Base-by-base conservation (phyloP, 2,797 vertebrate genomes). In the Pelobates cultripes region DNA sequence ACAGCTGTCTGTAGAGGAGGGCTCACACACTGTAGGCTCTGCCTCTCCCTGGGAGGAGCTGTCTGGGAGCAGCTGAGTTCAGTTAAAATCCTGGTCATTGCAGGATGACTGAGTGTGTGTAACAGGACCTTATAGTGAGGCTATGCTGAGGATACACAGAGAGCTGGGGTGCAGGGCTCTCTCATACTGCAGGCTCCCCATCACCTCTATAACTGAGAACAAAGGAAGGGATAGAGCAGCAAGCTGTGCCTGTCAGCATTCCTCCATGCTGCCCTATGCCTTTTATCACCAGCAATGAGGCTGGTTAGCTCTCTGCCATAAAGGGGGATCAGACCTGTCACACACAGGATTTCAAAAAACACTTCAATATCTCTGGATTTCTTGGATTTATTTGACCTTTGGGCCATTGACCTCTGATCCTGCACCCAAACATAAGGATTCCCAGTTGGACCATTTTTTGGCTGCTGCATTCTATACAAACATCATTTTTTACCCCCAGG, bases 31-130 rank as follows among this genome's bases (percentile, higher is more conserved):
- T 3, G 14, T 2, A 63, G 68, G 55, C 60, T 14, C 45, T n/a
- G 72, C 71, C 76, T 75, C 72, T 17, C 15, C 43, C 41, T 64
- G 71, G 81, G 81, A 70, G 81, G 81, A 74, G 81, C 55, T 41
- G 66, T 41, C 71, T 70, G 76, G 67, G 77, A 70, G 77, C 77
- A 83, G 77, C 81, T 83, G 81, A 83, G 81, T 83, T 83, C 77
- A 83, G 70, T 83, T 83, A 78, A 75, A 83, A 43, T 28, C 53
- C 66, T 74, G 73, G 70, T 78, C 81, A 83, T 43, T 73, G 81
- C 75, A 73, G 75, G 81, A 66, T 76, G 55, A 69, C 61, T 70
- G 64, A 57, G 43, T 47, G 75, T 57, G 61, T 57, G 75, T 70
- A 40, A 14, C 6, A 64, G 81, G 68, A 72, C 45, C 53, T 43